These are phyloP conservation scores for Galeruca laticollis DNA, from an alignment of 2,888 invertebrate genomes.

Conservation along the genomic window DNA sequence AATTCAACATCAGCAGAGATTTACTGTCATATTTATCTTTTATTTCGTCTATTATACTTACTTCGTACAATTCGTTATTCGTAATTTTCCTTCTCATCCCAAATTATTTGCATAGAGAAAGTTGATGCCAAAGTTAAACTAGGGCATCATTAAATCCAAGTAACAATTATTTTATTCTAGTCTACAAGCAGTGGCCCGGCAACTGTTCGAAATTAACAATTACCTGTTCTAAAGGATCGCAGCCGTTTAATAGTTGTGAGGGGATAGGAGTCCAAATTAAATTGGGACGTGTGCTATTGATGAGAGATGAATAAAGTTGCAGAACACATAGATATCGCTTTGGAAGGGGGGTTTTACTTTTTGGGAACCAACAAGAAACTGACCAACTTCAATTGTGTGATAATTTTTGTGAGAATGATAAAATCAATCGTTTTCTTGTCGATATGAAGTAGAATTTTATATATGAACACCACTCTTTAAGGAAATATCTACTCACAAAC, in stretches of 20 bases:
- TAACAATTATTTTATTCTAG: conserved; percentile 16
- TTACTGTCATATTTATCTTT: too few species aligned
- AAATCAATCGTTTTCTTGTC: too few species aligned
- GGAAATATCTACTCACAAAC: too few species aligned
- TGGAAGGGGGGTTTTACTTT: background rate
- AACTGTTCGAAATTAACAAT: conserved; percentile 28
- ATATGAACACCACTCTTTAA: too few species aligned
- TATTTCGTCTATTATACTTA: too few species aligned
- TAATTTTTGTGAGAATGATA: too few species aligned
- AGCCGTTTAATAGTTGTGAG: conserved; percentile 30
- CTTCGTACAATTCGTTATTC: too few species aligned
- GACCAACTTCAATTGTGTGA: too few species aligned
- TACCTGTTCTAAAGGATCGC: conserved; percentile 28
- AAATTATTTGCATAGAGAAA: background rate
- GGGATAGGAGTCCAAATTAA: conserved; percentile 33
- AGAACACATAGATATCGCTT: background rate
- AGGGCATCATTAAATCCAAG: conserved; percentile 10
- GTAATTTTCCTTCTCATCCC: background rate
- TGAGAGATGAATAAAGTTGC: conserved; percentile 11
- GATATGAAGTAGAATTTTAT: too few species aligned
- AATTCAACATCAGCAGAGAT: too few species aligned
- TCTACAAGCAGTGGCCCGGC: background rate
- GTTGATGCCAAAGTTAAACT: background rate
- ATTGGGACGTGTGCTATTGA: conserved; percentile 37
- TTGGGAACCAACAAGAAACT: background rate